These are phyloP conservation scores for Alouatta caraya DNA, from an alignment of 2,797 vertebrate genomes.

Conservation along the genomic window DNA sequence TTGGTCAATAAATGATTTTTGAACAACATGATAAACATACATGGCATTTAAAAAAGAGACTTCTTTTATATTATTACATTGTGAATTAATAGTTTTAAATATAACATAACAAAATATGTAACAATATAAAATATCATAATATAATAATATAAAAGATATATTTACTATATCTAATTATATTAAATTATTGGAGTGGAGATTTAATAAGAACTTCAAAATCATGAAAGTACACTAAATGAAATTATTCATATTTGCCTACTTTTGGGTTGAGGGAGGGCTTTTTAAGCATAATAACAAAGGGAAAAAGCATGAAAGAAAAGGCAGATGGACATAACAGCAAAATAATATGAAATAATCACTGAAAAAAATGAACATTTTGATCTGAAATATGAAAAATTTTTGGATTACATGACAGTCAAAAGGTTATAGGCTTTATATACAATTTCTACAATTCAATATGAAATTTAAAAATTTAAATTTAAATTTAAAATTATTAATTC, in stretches of 20 bases:
- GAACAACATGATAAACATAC: not conserved
- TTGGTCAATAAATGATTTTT: not conserved
- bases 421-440: not conserved
- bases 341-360: not conserved
- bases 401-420: not conserved
- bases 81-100: no score
- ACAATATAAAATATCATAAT: no score
- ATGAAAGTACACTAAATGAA: not conserved
- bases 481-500: slow-evolving; percentile 1
- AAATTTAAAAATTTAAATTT: slow-evolving; percentile 14
- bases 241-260: not conserved
- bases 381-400: not conserved
- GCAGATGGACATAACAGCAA: not conserved
- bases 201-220: not conserved
- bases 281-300: not conserved
- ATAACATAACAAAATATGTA: no score
- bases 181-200: not conserved
- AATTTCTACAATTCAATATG: not conserved
- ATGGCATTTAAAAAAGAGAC: not conserved
- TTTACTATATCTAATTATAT: not conserved
- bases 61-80: no score
- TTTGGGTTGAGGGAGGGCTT: not conserved
- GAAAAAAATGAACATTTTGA: slow-evolving; percentile 23
- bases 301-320: not conserved
- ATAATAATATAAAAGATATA: no score